Conservation (phyloP, 2,888 invertebrate genomes). For the Microctonus aethiopoides region DNA sequence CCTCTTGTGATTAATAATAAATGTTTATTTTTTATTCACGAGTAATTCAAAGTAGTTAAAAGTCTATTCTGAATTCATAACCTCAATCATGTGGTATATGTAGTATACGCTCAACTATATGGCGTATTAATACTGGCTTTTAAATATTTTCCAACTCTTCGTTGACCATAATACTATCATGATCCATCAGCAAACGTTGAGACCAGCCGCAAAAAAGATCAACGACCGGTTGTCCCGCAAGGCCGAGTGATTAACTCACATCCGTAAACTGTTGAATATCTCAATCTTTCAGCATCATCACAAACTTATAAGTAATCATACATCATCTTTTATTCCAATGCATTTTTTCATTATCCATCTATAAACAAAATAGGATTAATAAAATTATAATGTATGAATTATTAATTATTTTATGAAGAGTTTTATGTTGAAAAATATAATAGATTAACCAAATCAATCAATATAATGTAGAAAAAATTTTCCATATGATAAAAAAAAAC, state of each 20-base stretch:
- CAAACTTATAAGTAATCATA: background rate
- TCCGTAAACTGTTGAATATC: background rate
- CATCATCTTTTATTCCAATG: background rate
- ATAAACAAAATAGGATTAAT: background rate
- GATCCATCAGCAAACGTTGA: background rate
- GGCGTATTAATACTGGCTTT: background rate
- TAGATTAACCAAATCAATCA: background rate
- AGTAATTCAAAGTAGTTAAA: background rate
- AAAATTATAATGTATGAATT: background rate
- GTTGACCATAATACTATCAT: background rate
- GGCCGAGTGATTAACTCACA: conserved; percentile 7
- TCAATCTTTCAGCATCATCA: background rate
- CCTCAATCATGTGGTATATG: background rate
- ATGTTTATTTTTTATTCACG: background rate
- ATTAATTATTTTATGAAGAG: background rate
- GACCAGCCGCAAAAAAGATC: conserved; percentile 3
- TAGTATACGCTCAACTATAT: background rate
- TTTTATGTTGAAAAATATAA: background rate
- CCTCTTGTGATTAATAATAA: background rate
- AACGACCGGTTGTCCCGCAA: conserved; percentile 9
- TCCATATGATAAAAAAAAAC: conserved; percentile 23
- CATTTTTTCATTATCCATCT: background rate
- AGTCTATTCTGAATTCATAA: background rate
- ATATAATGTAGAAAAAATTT: conserved; percentile 1
- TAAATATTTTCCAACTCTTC: background rate